These are phyloP conservation scores for Nemoura dubitans DNA, from an alignment of 2,888 invertebrate species.

Conservation along the genomic window DNA sequence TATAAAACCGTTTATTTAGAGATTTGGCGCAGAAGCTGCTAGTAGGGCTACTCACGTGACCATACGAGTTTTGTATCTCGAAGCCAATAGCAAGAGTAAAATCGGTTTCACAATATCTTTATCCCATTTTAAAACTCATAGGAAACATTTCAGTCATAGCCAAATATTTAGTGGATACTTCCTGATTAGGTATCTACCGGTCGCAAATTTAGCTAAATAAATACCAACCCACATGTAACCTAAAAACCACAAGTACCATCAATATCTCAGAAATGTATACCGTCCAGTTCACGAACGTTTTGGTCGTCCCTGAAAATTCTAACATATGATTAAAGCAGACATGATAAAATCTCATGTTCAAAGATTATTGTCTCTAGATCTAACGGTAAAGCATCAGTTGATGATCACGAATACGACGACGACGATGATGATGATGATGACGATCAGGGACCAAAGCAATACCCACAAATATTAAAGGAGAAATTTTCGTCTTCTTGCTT, in stretches of 20 bases:
- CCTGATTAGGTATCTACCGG: too few species aligned
- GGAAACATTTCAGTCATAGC: too few species aligned
- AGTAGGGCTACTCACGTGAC: too few species aligned
- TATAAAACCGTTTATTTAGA: too few species aligned
- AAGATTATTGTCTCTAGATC: background rate
- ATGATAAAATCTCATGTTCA: slow-evolving; percentile 7
- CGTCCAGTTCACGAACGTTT: background rate
- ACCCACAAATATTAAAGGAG: background rate
- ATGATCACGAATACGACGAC: background rate
- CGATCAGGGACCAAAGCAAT: background rate
- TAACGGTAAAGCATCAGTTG: slow-evolving; percentile 1
- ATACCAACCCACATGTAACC: background rate
- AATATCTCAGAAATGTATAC: background rate
- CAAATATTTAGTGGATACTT: too few species aligned
- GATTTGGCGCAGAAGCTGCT: too few species aligned
- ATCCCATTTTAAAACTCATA: too few species aligned
- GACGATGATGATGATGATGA: background rate
- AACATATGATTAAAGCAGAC: background rate
- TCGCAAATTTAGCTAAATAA: too few species aligned
- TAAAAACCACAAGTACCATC: background rate
- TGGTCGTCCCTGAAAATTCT: slow-evolving; percentile 2
- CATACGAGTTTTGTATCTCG: too few species aligned
- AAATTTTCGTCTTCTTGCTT: background rate
- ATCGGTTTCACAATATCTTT: too few species aligned
- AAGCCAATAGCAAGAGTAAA: too few species aligned